Conservation (phyloP, 2,113 vertebrate species). For the Pardalotus punctatus region DNA sequence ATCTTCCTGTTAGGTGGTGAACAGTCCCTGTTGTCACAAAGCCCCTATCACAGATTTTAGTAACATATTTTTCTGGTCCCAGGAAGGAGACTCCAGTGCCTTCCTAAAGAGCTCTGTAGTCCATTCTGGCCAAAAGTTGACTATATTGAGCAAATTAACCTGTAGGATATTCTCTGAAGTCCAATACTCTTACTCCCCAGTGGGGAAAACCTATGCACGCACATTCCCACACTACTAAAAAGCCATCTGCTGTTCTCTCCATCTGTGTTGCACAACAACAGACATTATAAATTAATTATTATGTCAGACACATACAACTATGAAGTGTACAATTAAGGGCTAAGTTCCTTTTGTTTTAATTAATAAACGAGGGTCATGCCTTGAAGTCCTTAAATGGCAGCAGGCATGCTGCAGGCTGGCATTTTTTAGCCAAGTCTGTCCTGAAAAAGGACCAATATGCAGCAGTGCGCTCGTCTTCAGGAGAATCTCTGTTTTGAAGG, state of each 20-base stretch:
- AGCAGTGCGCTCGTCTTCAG: background rate
- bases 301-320: background rate
- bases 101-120: background rate
- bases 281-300: background rate
- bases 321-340: background rate
- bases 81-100: background rate
- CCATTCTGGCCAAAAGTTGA: background rate
- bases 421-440: background rate
- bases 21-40: fast-evolving
- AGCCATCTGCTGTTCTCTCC: background rate
- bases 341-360: background rate
- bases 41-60: background rate
- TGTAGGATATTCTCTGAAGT: background rate
- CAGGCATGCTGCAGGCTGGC: background rate
- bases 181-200: background rate
- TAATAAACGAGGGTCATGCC: background rate
- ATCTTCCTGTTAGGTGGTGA: background rate
- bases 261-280: background rate
- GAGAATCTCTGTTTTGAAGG: background rate
- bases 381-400: background rate
- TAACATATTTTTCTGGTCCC: background rate
- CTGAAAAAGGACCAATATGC: background rate
- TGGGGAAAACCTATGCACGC: background rate
- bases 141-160: background rate
- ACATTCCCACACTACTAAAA: background rate